A percentile compares a stretch with the other conserved stretches of the same genome.
Conservation (phyloP, 2,797 vertebrate genomes). For the Spea hammondii region DNA sequence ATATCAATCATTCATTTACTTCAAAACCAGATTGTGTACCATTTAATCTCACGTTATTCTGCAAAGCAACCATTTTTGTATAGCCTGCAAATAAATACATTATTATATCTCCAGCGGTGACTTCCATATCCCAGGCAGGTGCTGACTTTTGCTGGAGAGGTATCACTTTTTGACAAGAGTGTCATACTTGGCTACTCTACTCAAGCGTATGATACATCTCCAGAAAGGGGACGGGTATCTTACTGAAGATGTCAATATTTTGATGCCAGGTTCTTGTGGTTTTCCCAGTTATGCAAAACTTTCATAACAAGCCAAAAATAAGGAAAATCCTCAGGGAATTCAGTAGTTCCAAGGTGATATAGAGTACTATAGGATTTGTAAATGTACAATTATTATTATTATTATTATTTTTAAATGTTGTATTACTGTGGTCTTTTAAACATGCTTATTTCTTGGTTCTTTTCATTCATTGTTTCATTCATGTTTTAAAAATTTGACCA, state of each 20-base stretch:
- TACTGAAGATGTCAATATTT: constrained; percentile 1
- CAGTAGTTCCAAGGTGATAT: background rate
- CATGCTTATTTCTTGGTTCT: too few species aligned
- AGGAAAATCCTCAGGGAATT: background rate
- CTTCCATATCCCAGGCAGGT: background rate
- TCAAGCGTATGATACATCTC: background rate
- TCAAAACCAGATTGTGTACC: background rate
- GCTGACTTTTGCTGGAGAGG: background rate
- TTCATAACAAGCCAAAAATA: background rate
- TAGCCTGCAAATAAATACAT: background rate
- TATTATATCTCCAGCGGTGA: background rate
- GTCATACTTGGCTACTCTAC: background rate
- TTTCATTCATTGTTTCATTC: too few species aligned
- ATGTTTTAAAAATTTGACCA: too few species aligned
- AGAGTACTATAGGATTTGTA: background rate
- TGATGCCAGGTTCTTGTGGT: background rate
- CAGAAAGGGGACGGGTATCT: background rate
- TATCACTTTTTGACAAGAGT: constrained; percentile 9
- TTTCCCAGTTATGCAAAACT: background rate
- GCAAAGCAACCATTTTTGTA: background rate
- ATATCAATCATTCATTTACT: background rate
- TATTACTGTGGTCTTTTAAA: too few species aligned
- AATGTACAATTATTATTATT: too few species aligned
- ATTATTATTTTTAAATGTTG: too few species aligned
- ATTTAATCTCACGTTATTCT: background rate